Conservation (phyloP, 2,888 invertebrate genomes). For the Orchesella flavescens region DNA sequence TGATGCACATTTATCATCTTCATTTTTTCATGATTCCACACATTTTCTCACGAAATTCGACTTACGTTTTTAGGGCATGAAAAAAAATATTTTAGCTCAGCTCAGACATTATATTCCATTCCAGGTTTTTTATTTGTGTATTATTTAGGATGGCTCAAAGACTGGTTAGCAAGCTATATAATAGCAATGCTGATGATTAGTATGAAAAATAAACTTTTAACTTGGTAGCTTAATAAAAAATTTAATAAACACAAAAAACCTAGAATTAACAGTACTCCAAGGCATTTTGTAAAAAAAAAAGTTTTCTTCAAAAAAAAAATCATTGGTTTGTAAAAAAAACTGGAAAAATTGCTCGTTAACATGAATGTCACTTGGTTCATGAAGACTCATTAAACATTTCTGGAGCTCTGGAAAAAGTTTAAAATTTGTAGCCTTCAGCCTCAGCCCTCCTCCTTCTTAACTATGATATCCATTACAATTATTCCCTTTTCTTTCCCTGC, state of each 20-base stretch:
- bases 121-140: too few species aligned
- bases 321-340: background rate
- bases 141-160: too few species aligned
- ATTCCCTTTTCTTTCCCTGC: background rate
- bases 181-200: too few species aligned
- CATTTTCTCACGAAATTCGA: conserved; percentile 8
- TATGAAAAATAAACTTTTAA: too few species aligned
- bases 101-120: too few species aligned
- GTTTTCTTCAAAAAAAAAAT: background rate
- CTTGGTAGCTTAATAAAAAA: background rate
- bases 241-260: background rate
- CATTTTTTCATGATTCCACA: background rate
- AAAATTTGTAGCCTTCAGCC: too few species aligned
- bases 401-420: background rate
- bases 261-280: background rate
- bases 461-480: background rate
- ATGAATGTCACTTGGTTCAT: background rate
- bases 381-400: background rate
- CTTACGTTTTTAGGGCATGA: background rate
- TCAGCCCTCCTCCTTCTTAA: background rate
- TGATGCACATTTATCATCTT: conserved; percentile 39
- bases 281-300: background rate
- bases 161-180: too few species aligned
- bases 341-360: background rate
- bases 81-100: too few species aligned